Conservation (phyloP, 2,797 vertebrate species). For the Pachyuromys duprasi region DNA sequence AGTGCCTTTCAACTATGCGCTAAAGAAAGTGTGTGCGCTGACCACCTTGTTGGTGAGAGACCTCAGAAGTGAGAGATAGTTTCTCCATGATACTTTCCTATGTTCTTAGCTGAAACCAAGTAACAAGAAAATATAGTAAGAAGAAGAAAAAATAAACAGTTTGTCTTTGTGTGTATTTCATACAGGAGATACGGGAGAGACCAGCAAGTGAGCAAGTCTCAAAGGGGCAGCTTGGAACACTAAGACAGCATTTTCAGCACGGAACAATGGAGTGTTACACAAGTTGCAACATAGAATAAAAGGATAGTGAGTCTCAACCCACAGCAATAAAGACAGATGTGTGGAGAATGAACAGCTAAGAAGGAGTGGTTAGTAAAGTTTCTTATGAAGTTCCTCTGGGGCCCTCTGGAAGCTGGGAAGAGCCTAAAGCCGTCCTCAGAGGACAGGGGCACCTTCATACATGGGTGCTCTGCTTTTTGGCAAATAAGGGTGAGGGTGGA, state of each 20-base stretch:
- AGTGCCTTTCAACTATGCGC: background rate
- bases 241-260: background rate
- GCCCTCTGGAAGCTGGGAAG: background rate
- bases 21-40: conserved; percentile 14
- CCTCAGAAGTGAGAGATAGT: background rate
- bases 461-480: background rate
- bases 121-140: background rate
- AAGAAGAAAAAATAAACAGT: background rate
- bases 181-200: too few species aligned
- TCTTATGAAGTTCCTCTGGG: background rate
- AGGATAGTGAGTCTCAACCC: background rate
- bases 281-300: background rate
- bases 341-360: background rate
- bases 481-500: background rate
- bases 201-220: background rate
- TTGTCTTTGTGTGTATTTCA: background rate
- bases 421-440: background rate
- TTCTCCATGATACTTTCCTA: background rate
- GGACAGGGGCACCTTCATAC: background rate
- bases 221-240: background rate
- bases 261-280: background rate
- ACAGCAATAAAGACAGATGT: background rate
- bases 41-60: background rate
- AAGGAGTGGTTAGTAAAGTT: background rate
- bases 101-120: background rate